A percentile compares a stretch with the other conserved stretches of the same genome.
phyloP scores from a whole-genome alignment of 1,140 invertebrate genomes.

The Steinernema feltiae region DNA sequence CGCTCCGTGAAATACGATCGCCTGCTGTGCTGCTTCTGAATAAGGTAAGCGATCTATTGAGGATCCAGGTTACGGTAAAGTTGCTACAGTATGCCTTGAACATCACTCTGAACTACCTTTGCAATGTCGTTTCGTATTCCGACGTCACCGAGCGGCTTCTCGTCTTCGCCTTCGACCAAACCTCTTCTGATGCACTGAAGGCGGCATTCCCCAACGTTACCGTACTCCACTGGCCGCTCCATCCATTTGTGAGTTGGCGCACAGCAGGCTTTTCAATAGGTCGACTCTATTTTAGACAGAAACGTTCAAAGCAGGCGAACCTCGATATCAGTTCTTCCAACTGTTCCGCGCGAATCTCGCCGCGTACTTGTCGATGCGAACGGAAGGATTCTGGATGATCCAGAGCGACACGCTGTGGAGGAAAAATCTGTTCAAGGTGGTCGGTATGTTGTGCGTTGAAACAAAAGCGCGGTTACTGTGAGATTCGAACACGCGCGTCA shows the following conservation, averaged over 20 bases:
- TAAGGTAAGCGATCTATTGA: background rate
- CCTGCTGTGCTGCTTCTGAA: background rate
- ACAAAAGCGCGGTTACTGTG: too few species aligned
- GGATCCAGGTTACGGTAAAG: background rate
- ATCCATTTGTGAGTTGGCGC: background rate
- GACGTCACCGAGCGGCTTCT: constrained; percentile 1
- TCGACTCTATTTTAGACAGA: background rate
- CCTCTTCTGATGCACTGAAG: background rate
- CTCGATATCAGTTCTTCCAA: constrained; percentile 13
- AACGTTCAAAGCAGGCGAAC: background rate
- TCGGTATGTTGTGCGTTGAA: too few species aligned
- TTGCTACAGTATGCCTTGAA: constrained; percentile 9
- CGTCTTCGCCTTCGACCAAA: constrained; percentile 6
- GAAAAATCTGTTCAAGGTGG: constrained; percentile 5
- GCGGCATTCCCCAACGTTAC: background rate
- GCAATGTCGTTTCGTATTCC: constrained; percentile 2
- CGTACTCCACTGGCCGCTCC: constrained; percentile 12
- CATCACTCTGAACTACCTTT: constrained; percentile 13
- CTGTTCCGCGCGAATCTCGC: constrained; percentile 16
- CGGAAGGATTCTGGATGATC: constrained; percentile 15
- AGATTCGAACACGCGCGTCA: too few species aligned
- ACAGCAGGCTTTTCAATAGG: background rate
- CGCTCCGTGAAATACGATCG: background rate
- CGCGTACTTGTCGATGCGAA: background rate
- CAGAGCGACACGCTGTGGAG: constrained; percentile 11